These are phyloP conservation scores for Naja naja DNA, from an alignment of 2,113 vertebrate species.

Conservation along the genomic window DNA sequence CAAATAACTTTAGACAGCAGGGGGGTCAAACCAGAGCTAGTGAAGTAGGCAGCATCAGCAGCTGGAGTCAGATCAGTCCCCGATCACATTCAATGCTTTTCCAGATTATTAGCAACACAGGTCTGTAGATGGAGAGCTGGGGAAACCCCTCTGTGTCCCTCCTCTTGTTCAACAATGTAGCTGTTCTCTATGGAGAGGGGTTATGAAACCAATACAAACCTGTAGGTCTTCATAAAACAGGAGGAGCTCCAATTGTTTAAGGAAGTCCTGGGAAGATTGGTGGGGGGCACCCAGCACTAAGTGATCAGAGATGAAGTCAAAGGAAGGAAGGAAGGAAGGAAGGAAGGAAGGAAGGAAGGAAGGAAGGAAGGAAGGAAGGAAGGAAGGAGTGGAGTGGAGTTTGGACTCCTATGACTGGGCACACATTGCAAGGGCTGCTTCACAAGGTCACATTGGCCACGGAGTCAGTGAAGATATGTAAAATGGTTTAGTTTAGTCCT, in stretches of 20 bases:
- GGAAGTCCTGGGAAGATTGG: not conserved
- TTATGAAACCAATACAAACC: not conserved
- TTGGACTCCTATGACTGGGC: not conserved
- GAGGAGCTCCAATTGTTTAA: not conserved
- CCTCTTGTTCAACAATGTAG: not conserved
- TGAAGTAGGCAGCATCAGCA: not conserved
- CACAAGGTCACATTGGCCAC: not conserved
- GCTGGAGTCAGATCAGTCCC: not conserved
- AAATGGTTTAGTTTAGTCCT: too few relatives aligned
- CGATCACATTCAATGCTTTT: not conserved
- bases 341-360: not conserved
- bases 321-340: not conserved
- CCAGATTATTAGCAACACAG: not conserved
- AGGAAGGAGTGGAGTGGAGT: not conserved
- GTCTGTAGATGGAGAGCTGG: not conserved
- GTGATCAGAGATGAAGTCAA: not conserved
- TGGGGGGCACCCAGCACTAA: not conserved
- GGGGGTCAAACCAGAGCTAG: not conserved
- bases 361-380: not conserved
- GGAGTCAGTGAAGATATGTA: not conserved
- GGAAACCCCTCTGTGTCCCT: not conserved
- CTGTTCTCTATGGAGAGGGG: not conserved
- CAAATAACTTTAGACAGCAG: not conserved
- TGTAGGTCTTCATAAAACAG: not conserved
- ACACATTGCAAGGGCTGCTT: not conserved